A percentile compares a stretch with the other conserved stretches of the same genome.
phyloP scores from a whole-genome alignment of 2,888 invertebrate genomes.

The Sycophila texana region DNA sequence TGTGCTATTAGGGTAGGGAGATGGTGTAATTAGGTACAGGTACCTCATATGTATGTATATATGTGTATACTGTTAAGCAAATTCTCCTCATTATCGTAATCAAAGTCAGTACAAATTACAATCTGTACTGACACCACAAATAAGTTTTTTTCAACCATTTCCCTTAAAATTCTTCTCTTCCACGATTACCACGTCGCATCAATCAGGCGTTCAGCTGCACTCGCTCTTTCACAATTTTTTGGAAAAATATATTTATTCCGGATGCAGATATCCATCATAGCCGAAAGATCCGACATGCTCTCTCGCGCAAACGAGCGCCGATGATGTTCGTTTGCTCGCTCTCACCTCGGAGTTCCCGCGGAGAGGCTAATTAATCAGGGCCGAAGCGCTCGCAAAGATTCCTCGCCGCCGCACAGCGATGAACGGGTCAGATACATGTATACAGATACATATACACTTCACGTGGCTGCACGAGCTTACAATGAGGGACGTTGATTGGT shows the following conservation, averaged over 20 bases:
- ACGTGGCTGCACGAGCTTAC: neutral
- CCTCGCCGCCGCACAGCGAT: neutral
- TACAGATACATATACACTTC: neutral
- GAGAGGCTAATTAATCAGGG: slow-evolving; percentile 43
- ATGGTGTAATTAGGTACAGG: too few species aligned
- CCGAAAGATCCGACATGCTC: slow-evolving; percentile 46
- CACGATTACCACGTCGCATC: neutral
- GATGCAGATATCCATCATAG: slow-evolving; percentile 63
- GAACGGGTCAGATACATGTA: neutral
- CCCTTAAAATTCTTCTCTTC: neutral
- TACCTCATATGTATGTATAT: too few species aligned
- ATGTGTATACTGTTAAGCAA: too few species aligned
- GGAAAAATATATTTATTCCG: too few species aligned
- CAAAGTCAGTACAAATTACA: too few species aligned
- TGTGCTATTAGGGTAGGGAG: too few species aligned
- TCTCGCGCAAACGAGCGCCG: slow-evolving; percentile 27
- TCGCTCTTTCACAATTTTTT: slow-evolving; percentile 54
- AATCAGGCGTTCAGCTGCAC: slow-evolving; percentile 13
- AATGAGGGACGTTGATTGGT: slow-evolving; percentile 7
- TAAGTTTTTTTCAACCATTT: too few species aligned
- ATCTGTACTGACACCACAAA: too few species aligned
- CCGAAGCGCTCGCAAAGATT: slow-evolving; percentile 7
- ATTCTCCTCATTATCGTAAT: too few species aligned
- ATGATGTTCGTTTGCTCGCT: slow-evolving; percentile 20
- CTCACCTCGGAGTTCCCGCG: neutral